Conservation (phyloP, 2,797 vertebrate genomes). For the Heteromormyrus szaboi region DNA sequence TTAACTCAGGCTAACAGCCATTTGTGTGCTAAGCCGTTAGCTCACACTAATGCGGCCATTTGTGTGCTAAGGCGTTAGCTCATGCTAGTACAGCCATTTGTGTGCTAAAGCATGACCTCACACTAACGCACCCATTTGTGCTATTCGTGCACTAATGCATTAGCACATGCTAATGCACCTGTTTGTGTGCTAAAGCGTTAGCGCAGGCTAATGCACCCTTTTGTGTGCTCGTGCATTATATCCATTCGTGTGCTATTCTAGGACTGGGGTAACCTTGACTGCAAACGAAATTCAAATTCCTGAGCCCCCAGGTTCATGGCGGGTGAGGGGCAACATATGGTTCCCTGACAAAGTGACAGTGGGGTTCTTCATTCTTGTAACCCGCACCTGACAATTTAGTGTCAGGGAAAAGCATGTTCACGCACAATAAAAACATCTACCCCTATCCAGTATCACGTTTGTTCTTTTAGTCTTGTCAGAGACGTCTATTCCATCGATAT, state of each 20-base stretch:
- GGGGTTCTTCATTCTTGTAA: neutral
- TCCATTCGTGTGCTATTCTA: neutral
- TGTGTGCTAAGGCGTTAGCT: neutral
- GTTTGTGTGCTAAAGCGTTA: neutral
- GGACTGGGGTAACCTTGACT: neutral
- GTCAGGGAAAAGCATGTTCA: neutral
- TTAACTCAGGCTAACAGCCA: neutral
- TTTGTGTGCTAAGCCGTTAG: neutral
- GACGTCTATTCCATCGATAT: neutral
- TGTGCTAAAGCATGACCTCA: neutral
- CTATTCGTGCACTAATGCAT: neutral
- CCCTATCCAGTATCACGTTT: neutral
- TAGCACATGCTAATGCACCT: neutral
- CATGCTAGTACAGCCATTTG: neutral
- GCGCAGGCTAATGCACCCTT: neutral
- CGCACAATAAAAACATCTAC: neutral
- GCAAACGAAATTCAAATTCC: neutral
- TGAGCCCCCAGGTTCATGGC: neutral
- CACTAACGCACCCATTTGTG: neutral
- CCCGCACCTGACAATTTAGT: neutral
- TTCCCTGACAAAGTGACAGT: neutral
- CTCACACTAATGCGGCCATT: neutral
- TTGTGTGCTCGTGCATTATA: neutral
- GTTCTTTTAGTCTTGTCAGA: neutral
- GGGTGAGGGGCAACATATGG: neutral